These are phyloP conservation scores for Oreochromis niloticus DNA, from an alignment of 2,113 vertebrate genomes.

Conservation along the genomic window DNA sequence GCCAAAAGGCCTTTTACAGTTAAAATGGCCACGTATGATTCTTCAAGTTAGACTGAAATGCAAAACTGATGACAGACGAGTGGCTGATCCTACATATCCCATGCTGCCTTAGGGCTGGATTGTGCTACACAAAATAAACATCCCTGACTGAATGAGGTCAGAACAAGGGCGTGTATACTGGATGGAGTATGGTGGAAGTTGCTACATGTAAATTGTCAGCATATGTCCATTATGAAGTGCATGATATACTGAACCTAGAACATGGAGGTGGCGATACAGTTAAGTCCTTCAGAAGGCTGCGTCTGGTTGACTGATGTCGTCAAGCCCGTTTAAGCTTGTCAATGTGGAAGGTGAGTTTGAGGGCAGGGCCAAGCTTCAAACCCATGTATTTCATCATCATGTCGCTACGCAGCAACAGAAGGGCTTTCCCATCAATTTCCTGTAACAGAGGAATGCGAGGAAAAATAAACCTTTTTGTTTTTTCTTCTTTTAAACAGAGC, in stretches of 20 bases:
- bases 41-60: constrained; percentile 54
- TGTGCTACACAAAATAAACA: constrained; percentile 66
- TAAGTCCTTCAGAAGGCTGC: constrained; percentile 37
- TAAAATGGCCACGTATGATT: constrained; percentile 34
- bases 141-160: constrained; percentile 49
- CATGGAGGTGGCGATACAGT: neutral
- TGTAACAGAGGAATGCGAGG: constrained; percentile 29
- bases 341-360: constrained; percentile 96
- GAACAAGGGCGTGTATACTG: neutral
- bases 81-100: constrained; percentile 36
- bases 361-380: constrained; percentile 92
- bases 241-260: constrained; percentile 40
- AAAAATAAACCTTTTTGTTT: neutral
- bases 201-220: constrained; percentile 48
- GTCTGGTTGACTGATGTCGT: constrained; percentile 47
- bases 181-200: constrained; percentile 20
- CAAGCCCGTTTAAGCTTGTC: constrained; percentile 93
- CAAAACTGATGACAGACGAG: constrained; percentile 26
- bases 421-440: constrained; percentile 91
- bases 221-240: constrained; percentile 43
- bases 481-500: neutral
- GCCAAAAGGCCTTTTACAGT: constrained; percentile 44
- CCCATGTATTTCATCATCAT: constrained; percentile 99
- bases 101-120: constrained; percentile 54
- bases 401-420: constrained; percentile 86